A percentile compares a stretch with the other conserved stretches of the same genome.
phyloP scores from a whole-genome alignment of 2,113 vertebrate genomes.

The Elephas maximus region DNA sequence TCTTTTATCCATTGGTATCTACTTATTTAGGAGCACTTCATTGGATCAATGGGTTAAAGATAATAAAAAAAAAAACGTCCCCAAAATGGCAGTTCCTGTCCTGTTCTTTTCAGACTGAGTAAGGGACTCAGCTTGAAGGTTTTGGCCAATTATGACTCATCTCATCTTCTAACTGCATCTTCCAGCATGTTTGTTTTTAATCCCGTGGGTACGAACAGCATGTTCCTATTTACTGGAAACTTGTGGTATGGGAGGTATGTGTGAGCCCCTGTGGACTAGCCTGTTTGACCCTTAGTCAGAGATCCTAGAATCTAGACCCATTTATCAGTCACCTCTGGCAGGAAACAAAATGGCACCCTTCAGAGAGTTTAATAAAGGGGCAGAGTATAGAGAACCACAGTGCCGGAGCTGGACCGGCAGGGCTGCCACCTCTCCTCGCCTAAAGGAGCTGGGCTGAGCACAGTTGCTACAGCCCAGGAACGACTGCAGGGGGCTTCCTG shows the following conservation, averaged over 20 bases:
- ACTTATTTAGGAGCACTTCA: too few relatives aligned
- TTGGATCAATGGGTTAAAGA: neutral
- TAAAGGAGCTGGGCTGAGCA: neutral
- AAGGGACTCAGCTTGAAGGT: neutral
- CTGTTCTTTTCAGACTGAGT: neutral
- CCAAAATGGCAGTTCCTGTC: neutral
- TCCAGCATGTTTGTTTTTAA: neutral
- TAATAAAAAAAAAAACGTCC: neutral
- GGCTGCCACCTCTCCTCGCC: neutral
- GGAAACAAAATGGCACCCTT: neutral
- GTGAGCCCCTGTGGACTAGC: neutral
- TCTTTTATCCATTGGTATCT: neutral
- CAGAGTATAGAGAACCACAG: neutral
- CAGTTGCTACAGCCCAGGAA: neutral
- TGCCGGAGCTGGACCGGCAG: fast-evolving
- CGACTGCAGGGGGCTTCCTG: neutral
- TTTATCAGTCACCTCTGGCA: neutral
- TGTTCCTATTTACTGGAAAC: neutral
- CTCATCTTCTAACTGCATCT: neutral
- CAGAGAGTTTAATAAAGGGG: neutral
- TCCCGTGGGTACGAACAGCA: neutral
- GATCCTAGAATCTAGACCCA: neutral
- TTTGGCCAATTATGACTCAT: neutral
- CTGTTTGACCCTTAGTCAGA: fast-evolving
- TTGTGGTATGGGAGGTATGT: neutral